A percentile compares a stretch with the other conserved stretches of the same genome.
These are phyloP conservation scores for Luperina testacea DNA, from an alignment of 2,888 invertebrate genomes.

Conservation along the genomic window DNA sequence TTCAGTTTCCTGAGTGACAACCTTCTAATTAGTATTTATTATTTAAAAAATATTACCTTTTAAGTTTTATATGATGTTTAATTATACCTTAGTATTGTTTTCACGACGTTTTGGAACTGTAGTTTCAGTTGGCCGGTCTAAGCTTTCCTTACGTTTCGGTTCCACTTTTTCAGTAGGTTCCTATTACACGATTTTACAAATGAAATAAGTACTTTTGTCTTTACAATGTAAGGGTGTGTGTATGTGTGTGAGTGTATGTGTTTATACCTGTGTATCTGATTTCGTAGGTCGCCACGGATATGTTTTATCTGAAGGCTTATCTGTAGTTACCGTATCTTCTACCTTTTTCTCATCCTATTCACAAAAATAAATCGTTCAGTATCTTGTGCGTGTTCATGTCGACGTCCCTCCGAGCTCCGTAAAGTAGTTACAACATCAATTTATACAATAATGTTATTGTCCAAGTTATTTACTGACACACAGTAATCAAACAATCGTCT, in stretches of 20 bases:
- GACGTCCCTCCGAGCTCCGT: constrained; percentile 38
- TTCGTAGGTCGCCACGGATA: constrained; percentile 86
- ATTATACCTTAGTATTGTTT: constrained; percentile 77
- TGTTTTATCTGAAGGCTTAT: constrained; percentile 84
- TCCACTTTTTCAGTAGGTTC: constrained; percentile 74
- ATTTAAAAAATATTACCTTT: neutral
- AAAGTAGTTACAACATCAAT: constrained; percentile 55
- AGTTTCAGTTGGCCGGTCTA: constrained; percentile 69
- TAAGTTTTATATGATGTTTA: neutral
- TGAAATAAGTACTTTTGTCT: constrained; percentile 21
- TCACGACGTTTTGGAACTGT: constrained; percentile 68
- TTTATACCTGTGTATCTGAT: constrained; percentile 80
- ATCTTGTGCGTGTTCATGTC: constrained; percentile 43
- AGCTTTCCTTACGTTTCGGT: constrained; percentile 77
- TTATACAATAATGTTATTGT: constrained; percentile 67
- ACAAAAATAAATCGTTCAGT: constrained; percentile 77
- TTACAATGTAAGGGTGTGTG: constrained; percentile 43
- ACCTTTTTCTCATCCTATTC: constrained; percentile 83
- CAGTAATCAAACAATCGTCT: constrained; percentile 71
- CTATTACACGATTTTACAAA: constrained; percentile 70
- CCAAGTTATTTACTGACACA: constrained; percentile 80
- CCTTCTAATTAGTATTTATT: constrained; percentile 31
- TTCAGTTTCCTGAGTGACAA: constrained; percentile 71
- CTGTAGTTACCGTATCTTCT: constrained; percentile 80
- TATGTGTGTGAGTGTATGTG: constrained; percentile 68